A percentile compares a stretch with the other conserved stretches of the same genome.
phyloP scores from a whole-genome alignment of 2,113 vertebrate species.

The Vidua macroura region DNA sequence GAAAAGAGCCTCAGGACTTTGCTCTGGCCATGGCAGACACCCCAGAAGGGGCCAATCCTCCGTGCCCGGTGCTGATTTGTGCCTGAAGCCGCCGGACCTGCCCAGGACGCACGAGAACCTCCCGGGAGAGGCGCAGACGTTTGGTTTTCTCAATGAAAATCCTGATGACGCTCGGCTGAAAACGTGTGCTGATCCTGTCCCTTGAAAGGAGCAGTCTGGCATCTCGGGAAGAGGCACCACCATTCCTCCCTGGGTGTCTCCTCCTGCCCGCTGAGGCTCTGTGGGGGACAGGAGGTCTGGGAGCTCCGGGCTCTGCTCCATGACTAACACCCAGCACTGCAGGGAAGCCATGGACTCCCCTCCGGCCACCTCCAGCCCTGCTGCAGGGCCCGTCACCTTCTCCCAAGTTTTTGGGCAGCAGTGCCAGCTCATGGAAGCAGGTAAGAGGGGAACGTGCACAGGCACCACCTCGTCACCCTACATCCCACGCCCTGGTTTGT shows the following conservation, averaged over 20 bases:
- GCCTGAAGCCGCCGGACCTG: neutral
- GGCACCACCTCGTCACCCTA: fast-evolving
- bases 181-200: fast-evolving
- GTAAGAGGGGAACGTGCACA: neutral
- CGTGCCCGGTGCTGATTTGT: fast-evolving
- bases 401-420: conserved; percentile 78
- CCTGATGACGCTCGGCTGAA: fast-evolving
- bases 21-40: neutral
- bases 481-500: neutral
- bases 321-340: neutral
- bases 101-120: neutral
- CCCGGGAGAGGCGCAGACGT: neutral
- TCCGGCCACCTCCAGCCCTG: neutral
- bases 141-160: neutral
- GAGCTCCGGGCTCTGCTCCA: neutral
- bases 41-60: fast-evolving
- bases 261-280: fast-evolving
- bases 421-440: conserved; percentile 82
- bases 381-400: conserved; percentile 70
- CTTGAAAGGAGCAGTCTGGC: neutral
- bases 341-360: conserved; percentile 65
- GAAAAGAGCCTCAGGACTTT: fast-evolving
- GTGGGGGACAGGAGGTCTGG: fast-evolving
- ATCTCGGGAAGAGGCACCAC: fast-evolving
- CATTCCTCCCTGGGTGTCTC: fast-evolving